These are phyloP conservation scores for Psettodes erumei DNA, from an alignment of 2,113 vertebrate species.

Conservation along the genomic window DNA sequence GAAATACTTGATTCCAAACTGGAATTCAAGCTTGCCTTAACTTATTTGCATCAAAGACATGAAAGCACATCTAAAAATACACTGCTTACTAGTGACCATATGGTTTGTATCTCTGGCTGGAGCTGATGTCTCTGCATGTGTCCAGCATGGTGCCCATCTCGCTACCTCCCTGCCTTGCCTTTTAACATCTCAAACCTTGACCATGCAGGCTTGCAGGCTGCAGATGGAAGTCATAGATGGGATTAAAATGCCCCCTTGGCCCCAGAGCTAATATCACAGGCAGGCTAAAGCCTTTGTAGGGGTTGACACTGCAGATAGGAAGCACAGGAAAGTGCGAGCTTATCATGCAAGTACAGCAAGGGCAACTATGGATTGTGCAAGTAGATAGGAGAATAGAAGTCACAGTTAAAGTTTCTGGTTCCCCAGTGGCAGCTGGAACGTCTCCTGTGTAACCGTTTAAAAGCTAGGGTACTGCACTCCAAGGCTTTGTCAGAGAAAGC, in stretches of 20 bases:
- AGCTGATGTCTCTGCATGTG: constrained; percentile 28
- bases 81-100: neutral
- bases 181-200: constrained; percentile 63
- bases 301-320: constrained; percentile 48
- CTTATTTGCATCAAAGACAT: neutral
- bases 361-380: constrained; percentile 46
- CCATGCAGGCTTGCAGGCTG: constrained; percentile 34
- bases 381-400: constrained; percentile 65
- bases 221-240: constrained; percentile 63
- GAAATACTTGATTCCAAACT: neutral
- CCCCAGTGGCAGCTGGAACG: constrained; percentile 14
- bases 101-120: constrained; percentile 33
- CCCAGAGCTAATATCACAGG: constrained; percentile 67
- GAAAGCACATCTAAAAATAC: neutral
- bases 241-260: constrained; percentile 61
- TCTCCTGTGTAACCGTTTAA: constrained; percentile 23
- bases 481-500: neutral
- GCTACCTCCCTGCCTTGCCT: constrained; percentile 18
- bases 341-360: constrained; percentile 67
- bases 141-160: constrained; percentile 29
- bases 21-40: neutral
- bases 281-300: constrained; percentile 56
- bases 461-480: neutral
- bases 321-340: constrained; percentile 54
- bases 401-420: constrained; percentile 44